Evolutionary conservation across 2,113 vertebrate genomes (phyloP).

Genomic region (Paradisaea rubra): DNA sequence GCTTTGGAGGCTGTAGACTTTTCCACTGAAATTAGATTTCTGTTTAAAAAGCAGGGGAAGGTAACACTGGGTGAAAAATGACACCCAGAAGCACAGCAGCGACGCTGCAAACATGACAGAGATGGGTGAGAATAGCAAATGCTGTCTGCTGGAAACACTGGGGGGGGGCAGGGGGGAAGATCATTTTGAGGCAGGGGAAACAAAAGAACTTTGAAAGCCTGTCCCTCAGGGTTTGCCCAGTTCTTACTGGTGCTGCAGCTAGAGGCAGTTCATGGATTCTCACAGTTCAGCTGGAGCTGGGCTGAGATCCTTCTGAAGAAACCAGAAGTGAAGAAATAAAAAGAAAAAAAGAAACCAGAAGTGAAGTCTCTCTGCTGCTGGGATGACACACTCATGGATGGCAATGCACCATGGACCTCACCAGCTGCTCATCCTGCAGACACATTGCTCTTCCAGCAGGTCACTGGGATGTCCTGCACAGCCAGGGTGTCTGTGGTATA

Average conservation of each 20-base stretch:
- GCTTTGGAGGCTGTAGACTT: not conserved
- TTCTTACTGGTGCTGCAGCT: not conserved
- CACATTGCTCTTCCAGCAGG: not conserved
- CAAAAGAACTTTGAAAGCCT: not conserved
- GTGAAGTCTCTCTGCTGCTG: not conserved
- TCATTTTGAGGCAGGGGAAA: not conserved
- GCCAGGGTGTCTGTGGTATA: not conserved
- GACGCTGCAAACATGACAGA: accelerated
- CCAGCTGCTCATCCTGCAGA: not conserved
- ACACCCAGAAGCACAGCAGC: not conserved
- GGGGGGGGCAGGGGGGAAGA: not conserved
- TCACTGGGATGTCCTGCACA: not conserved
- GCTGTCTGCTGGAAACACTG: not conserved
- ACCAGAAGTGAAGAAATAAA: not conserved
- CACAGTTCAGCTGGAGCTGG: not conserved
- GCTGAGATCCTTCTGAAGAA: not conserved
- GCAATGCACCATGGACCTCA: not conserved
- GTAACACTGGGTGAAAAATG: not conserved
- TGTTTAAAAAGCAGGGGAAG: not conserved
- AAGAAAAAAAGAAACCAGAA: not conserved
- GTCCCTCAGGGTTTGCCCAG: not conserved
- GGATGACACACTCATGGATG: not conserved
- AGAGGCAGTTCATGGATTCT: not conserved
- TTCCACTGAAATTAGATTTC: not conserved
- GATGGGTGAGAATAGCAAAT: not conserved